These are phyloP conservation scores for Ispidina lecontei DNA, from an alignment of 2,797 vertebrate species.

Conservation along the genomic window DNA sequence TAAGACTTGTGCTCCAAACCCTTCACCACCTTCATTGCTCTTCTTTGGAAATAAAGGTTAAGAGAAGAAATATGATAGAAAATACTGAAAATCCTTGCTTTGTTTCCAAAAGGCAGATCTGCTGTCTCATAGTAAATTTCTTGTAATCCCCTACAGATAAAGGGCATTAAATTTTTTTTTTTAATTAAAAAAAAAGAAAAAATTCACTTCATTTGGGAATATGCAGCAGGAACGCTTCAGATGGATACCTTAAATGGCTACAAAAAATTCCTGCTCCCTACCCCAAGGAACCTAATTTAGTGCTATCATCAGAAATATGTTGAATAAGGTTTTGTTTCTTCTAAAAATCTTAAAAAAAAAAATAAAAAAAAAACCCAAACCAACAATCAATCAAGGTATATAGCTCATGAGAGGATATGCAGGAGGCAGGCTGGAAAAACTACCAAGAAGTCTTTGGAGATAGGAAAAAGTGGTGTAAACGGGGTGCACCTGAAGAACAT, in stretches of 20 bases:
- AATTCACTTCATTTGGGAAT: neutral
- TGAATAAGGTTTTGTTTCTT: neutral
- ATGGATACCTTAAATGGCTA: neutral
- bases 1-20: neutral
- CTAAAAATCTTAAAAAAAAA: neutral
- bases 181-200: too few relatives aligned
- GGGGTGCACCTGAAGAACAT: neutral
- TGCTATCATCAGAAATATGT: neutral
- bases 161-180: neutral
- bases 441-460: neutral
- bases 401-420: neutral
- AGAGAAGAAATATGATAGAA: neutral
- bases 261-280: neutral
- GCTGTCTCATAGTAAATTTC: neutral
- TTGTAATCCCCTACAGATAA: neutral
- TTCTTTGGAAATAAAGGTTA: neutral
- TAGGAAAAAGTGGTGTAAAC: neutral
- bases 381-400: neutral
- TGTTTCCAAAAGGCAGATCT: neutral
- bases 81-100: neutral
- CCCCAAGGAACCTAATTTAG: rapidly evolving
- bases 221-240: neutral
- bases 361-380: too few relatives aligned
- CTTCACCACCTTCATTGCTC: neutral
- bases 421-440: neutral